Evolutionary conservation across 2,113 vertebrate species (phyloP).

Genomic region (Amphiprion ocellaris): DNA sequence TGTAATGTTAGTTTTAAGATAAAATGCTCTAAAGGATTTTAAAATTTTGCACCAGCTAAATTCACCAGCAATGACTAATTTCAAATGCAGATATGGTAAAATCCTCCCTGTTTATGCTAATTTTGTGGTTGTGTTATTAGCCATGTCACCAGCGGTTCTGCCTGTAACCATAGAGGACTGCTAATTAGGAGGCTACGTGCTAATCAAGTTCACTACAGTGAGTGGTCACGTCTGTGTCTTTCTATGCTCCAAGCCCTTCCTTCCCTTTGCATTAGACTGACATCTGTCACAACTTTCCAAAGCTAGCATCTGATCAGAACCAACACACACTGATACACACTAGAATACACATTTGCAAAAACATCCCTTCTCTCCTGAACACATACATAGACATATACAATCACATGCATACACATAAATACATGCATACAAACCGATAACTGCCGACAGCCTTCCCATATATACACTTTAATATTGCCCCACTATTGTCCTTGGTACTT

Average conservation of each 20-base stretch:
- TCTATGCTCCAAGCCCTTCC: slow-evolving; percentile 91
- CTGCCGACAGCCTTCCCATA: not conserved
- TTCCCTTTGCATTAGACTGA: slow-evolving; percentile 96
- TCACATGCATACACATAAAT: not conserved
- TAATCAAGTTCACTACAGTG: slow-evolving; percentile 94
- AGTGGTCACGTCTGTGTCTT: slow-evolving; percentile 90
- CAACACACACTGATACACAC: slow-evolving; percentile 73
- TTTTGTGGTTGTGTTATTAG: slow-evolving; percentile 76
- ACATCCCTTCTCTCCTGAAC: not conserved
- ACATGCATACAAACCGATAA: not conserved
- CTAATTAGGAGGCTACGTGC: slow-evolving; percentile 94
- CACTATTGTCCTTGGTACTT: slow-evolving; percentile 82
- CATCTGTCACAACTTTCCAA: slow-evolving; percentile 96
- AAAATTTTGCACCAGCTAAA: slow-evolving; percentile 9
- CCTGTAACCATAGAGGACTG: slow-evolving; percentile 93
- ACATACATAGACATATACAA: slow-evolving; percentile 8
- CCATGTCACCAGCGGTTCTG: slow-evolving; percentile 93
- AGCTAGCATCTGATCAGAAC: slow-evolving; percentile 83
- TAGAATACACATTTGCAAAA: not conserved
- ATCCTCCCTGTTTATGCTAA: slow-evolving; percentile 67
- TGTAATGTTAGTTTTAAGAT: not conserved
- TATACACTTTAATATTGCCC: slow-evolving; percentile 87
- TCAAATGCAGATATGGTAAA: slow-evolving; percentile 67
- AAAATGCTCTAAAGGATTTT: not conserved
- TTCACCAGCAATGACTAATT: slow-evolving; percentile 47